A percentile compares a stretch with the other conserved stretches of the same genome.
phyloP scores from a whole-genome alignment of 2,888 invertebrate species.

The Andrena praecox region DNA sequence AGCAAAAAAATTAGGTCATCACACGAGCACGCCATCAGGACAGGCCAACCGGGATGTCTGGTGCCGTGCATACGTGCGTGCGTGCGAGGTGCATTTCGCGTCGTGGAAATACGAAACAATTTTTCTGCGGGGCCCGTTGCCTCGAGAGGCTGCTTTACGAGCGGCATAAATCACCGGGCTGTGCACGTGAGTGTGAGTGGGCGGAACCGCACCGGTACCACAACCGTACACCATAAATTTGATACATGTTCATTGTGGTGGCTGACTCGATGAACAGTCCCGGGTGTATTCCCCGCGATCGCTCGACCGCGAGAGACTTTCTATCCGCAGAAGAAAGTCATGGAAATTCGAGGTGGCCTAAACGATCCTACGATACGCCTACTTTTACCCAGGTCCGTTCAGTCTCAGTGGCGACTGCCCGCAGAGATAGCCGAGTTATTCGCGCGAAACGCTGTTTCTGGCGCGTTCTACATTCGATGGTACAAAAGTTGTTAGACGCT shows the following conservation, averaged over 20 bases:
- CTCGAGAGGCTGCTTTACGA: slow-evolving; percentile 73
- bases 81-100: slow-evolving; percentile 46
- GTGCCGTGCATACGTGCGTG: slow-evolving; percentile 24
- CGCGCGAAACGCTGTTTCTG: too few relatives aligned
- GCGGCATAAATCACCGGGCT: slow-evolving; percentile 74
- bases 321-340: slow-evolving; percentile 25
- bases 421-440: too few relatives aligned
- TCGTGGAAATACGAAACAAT: slow-evolving; percentile 63
- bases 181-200: slow-evolving; percentile 78
- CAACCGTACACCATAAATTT: slow-evolving; percentile 76
- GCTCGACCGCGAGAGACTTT: slow-evolving; percentile 41
- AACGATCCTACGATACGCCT: neutral
- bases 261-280: slow-evolving; percentile 52
- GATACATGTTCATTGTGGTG: slow-evolving; percentile 77
- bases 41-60: slow-evolving; percentile 9
- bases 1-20: slow-evolving; percentile 46
- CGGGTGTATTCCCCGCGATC: slow-evolving; percentile 51
- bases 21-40: slow-evolving; percentile 8
- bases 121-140: slow-evolving; percentile 54
- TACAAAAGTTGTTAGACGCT: too few relatives aligned
- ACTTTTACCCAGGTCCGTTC: neutral
- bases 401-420: neutral
- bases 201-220: slow-evolving; percentile 74
- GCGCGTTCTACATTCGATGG: too few relatives aligned
- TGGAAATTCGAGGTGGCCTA: slow-evolving; percentile 12